These are phyloP conservation scores for Drosophila aldrichi DNA, from an alignment of 2,888 invertebrate species.

Conservation along the genomic window DNA sequence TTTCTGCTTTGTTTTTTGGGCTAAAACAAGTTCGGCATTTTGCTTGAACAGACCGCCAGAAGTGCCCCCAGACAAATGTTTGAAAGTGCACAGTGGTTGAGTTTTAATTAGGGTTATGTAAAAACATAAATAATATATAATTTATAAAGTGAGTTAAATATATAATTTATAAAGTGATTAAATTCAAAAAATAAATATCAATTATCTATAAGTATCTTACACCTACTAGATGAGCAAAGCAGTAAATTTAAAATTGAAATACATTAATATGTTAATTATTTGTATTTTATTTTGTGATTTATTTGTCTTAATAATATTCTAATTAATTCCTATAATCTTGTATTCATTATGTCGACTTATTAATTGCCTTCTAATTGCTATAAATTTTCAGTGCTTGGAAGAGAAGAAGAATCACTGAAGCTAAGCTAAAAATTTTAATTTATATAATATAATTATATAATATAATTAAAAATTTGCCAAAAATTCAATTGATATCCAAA, in stretches of 20 bases:
- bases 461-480: no score
- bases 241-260: no score
- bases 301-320: no score
- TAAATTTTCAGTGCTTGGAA: not conserved
- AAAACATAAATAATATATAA: not conserved
- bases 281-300: no score
- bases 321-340: not conserved
- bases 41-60: constrained; percentile 65
- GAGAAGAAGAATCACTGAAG: not conserved
- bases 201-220: no score
- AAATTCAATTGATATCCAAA: no score
- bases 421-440: not conserved
- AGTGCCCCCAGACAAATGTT: constrained; percentile 37
- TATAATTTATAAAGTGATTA: not conserved
- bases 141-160: not conserved
- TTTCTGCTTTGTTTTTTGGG: constrained; percentile 35
- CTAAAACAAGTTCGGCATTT: constrained; percentile 75
- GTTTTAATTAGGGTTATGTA: no score
- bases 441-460: no score
- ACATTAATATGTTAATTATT: no score
- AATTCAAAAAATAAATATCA: not conserved
- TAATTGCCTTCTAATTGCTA: no score
- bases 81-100: constrained; percentile 34
- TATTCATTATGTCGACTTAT: fast-evolving
- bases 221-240: no score